A percentile compares a stretch with the other conserved stretches of the same genome.
These are phyloP conservation scores for Marmota monax DNA, from an alignment of 2,113 vertebrate genomes.

Conservation along the genomic window DNA sequence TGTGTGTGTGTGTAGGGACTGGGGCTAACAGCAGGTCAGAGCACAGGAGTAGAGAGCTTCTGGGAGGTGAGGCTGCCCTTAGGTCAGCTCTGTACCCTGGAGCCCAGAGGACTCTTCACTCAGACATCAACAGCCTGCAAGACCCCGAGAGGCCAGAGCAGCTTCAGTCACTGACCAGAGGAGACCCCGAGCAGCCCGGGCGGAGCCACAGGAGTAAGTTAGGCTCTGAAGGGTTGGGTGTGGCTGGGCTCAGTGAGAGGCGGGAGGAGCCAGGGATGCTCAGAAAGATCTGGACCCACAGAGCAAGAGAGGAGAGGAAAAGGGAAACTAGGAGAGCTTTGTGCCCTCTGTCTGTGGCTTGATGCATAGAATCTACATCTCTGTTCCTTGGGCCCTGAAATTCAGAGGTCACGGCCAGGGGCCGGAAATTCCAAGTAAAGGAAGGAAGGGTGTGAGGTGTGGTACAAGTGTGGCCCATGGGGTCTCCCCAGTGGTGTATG, in stretches of 20 bases:
- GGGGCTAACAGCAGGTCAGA: background rate
- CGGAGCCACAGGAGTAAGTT: slow-evolving; percentile 45
- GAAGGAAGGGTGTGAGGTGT: background rate
- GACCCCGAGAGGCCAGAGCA: background rate
- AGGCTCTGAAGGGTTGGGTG: too few relatives aligned
- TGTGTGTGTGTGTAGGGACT: background rate
- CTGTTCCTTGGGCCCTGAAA: background rate
- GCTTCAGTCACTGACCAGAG: background rate
- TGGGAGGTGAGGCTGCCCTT: accelerated
- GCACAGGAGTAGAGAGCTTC: background rate
- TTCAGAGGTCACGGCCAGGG: background rate
- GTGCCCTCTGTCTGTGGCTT: background rate
- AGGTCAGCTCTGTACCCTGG: background rate
- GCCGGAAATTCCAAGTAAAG: background rate
- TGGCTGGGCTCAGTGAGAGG: background rate
- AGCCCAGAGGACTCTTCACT: background rate
- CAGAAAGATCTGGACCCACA: too few relatives aligned
- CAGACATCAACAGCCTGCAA: background rate
- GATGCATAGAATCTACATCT: too few relatives aligned
- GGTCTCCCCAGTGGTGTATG: accelerated
- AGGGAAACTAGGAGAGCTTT: accelerated
- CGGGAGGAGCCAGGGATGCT: background rate
- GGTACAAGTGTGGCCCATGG: accelerated
- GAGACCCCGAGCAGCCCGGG: background rate
- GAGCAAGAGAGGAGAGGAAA: background rate